Base-by-base conservation (phyloP, 1,140 invertebrate genomes). In the Caerostris extrusa region DNA sequence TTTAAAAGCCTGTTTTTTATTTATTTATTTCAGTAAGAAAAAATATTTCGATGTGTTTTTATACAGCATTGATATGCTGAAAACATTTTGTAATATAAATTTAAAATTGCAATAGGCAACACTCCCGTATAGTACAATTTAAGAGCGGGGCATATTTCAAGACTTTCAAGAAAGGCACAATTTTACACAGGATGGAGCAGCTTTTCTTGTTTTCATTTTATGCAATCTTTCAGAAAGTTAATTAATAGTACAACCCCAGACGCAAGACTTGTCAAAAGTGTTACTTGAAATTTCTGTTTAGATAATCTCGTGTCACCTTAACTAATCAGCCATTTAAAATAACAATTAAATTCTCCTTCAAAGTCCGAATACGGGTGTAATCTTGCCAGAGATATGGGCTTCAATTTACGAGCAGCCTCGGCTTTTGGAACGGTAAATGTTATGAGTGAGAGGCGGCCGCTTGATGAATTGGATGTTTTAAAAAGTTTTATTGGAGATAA, bases 251-350 rank as follows among this genome's bases (percentile, higher is more conserved):
- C 12, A 77, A 77, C 69, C 34, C 34, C 19, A 77, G 50, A 34
- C 69, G 12, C 19, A 34, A 34, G 34, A 53, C 69, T 77, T 77
- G 69, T 77, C 69, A 77, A 77, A 77, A 34, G 34, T 5, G 19
- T 77, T 34, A 34, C 10, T 77, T 10, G 34, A 14, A 77, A 77
- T 77, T 77, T 77, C 69, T 77, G 69, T 77, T 34, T 77, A 53
- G 69, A 77, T 77, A 77, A 77, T 77, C 69, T 10, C 69, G 12
- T 34, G 69, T 77, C 69, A 77, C 69, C 69, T 77, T 77, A 34
- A 77, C 69, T 77, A 77, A 77, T 77, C 69, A 77, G 69, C 69
- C 69, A 77, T 77, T 77, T 77, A 77, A 77, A 77, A 77, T 77
- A 77, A 77, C 34, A 77, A 77, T 77, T 77, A 77, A 77, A 77